Evolutionary conservation across 1,140 invertebrate species (phyloP).

Genomic region (Phymorhynchus buccinoides): DNA sequence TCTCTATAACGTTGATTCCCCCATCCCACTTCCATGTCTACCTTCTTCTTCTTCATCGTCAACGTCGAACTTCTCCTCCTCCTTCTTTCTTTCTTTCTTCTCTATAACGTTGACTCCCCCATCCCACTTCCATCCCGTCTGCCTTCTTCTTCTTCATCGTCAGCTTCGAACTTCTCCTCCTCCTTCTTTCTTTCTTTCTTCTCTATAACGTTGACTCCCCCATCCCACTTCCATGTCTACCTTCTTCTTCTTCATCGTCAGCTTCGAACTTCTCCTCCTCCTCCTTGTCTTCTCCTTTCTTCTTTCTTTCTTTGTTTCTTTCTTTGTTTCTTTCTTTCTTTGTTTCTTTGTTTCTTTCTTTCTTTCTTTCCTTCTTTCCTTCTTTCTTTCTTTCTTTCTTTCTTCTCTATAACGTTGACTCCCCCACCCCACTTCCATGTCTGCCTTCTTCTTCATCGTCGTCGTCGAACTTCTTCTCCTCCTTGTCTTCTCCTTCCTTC

Average conservation of each 20-base stretch:
- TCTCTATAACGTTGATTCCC: background rate
- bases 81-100: background rate
- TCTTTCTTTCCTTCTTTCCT: background rate
- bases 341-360: background rate
- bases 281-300: background rate
- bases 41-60: slow-evolving; percentile 12
- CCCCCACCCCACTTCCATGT: background rate
- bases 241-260: background rate
- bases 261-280: background rate
- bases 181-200: background rate
- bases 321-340: background rate
- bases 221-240: background rate
- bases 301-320: background rate
- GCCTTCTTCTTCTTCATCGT: background rate
- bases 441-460: background rate
- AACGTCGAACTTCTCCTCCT: background rate
- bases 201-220: background rate
- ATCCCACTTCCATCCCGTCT: background rate
- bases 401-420: background rate
- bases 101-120: background rate
- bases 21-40: background rate
- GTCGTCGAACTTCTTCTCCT: background rate
- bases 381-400: background rate
- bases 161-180: background rate
- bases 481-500: background rate